phyloP scores from a whole-genome alignment of 2,888 invertebrate genomes.

The Protophormia terraenovae region DNA sequence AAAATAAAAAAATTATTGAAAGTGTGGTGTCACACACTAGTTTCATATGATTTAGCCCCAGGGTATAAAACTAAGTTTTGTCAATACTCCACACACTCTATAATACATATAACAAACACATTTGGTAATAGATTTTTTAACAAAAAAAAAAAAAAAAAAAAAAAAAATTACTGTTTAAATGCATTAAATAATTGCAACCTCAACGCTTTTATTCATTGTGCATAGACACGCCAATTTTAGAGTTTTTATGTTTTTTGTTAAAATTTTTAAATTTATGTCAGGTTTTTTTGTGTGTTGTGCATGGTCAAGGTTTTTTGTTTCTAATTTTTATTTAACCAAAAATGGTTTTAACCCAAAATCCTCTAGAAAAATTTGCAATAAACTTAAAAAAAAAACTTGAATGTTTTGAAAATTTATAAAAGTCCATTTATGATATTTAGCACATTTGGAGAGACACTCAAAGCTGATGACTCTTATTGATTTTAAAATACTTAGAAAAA shows the following conservation, averaged over 20 bases:
- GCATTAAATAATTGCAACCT: constrained; percentile 47
- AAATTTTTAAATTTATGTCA: background rate
- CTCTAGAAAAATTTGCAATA: constrained; percentile 11
- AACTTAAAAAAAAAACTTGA: constrained; percentile 21
- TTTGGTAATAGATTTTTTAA: constrained; percentile 30
- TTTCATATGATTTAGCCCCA: background rate
- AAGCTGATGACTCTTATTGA: too few relatives aligned
- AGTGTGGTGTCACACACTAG: background rate
- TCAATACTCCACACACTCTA: background rate
- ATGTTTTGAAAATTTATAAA: constrained; percentile 33
- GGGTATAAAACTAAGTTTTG: background rate
- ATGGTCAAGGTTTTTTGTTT: constrained; percentile 58
- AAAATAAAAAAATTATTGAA: constrained; percentile 18
- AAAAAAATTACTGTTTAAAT: background rate
- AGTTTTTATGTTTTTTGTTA: constrained; percentile 2
- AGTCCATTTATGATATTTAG: constrained; percentile 40
- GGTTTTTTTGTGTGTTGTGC: constrained; percentile 30
- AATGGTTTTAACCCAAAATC: constrained; percentile 51
- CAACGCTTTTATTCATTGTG: constrained; percentile 11
- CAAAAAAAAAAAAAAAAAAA: background rate
- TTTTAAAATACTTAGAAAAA: too few relatives aligned
- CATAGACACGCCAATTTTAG: constrained; percentile 22
- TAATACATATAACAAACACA: background rate
- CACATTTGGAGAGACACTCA: constrained; percentile 8
- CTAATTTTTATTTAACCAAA: constrained; percentile 32